Conservation (phyloP, 2,888 invertebrate genomes). For the Schrankia costaestrigalis region DNA sequence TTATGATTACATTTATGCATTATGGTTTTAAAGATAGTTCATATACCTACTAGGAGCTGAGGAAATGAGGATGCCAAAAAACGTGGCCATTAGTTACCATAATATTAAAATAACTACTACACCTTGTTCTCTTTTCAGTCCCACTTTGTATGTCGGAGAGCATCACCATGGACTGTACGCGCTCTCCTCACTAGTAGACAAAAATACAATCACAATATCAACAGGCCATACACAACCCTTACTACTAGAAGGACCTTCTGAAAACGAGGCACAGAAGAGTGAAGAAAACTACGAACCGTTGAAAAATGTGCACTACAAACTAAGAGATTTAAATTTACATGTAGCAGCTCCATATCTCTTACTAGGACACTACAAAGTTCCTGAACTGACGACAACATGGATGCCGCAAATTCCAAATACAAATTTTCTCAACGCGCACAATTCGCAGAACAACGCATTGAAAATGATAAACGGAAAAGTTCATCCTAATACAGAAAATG, state of each 20-base stretch:
- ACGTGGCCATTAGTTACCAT: too few relatives aligned
- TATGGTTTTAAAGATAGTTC: too few relatives aligned
- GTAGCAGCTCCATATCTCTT: conserved; percentile 71
- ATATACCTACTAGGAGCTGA: too few relatives aligned
- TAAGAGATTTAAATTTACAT: conserved; percentile 66
- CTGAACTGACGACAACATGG: conserved; percentile 79
- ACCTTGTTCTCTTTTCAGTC: conserved; percentile 78
- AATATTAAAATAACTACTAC: too few relatives aligned
- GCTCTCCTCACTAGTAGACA: conserved; percentile 94
- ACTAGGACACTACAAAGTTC: conserved; percentile 86
- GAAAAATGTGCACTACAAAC: conserved; percentile 71
- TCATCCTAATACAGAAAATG: conserved; percentile 51
- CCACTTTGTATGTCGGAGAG: conserved; percentile 96
- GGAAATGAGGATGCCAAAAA: too few relatives aligned
- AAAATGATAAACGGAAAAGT: conserved; percentile 69
- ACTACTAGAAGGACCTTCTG: conserved; percentile 86
- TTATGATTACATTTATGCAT: too few relatives aligned
- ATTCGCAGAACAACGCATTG: conserved; percentile 44
- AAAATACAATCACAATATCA: conserved; percentile 90
- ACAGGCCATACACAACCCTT: conserved; percentile 85
- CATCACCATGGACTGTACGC: conserved; percentile 93
- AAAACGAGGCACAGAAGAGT: conserved; percentile 40
- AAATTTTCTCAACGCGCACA: conserved; percentile 51
- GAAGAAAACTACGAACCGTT: conserved; percentile 70
- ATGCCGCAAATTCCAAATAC: conserved; percentile 62